Conservation (phyloP, 2,888 invertebrate species). For the Megamerina dolium region DNA sequence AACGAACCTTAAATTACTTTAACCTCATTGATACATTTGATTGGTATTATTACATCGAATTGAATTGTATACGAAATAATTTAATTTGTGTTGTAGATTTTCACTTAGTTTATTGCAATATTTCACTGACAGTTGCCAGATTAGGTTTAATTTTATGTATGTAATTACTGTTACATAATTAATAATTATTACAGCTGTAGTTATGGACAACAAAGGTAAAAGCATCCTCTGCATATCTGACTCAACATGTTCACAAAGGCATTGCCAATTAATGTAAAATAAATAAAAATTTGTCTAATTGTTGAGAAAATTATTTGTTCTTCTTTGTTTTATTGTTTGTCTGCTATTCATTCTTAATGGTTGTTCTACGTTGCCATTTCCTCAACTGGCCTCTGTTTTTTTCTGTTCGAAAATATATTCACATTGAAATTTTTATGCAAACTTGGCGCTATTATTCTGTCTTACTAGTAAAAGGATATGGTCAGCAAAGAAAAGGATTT, state of each 20-base stretch:
- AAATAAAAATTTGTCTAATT: conserved; percentile 43
- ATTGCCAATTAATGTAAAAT: conserved; percentile 42
- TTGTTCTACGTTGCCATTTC: conserved; percentile 2
- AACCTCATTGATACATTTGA: conserved; percentile 29
- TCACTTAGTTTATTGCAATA: no score
- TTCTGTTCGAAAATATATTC: conserved; percentile 21
- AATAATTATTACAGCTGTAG: no score
- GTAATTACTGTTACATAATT: no score
- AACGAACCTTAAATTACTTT: neutral
- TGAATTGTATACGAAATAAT: no score
- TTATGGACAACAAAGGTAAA: no score
- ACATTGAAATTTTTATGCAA: conserved; percentile 39
- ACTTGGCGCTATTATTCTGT: conserved; percentile 43
- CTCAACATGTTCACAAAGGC: no score
- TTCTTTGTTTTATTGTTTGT: neutral
- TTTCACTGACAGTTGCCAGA: no score
- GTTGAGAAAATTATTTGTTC: conserved; percentile 24
- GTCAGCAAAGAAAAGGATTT: no score
- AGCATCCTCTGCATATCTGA: no score
- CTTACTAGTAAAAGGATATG: no score
- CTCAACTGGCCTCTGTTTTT: conserved; percentile 15
- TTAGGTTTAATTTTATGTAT: no score
- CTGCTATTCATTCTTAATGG: neutral
- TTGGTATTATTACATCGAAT: conserved; percentile 2
- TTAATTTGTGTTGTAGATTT: no score